Evolutionary conservation across 1,140 invertebrate genomes (phyloP).

Genomic region (Condylostylus longicornis): DNA sequence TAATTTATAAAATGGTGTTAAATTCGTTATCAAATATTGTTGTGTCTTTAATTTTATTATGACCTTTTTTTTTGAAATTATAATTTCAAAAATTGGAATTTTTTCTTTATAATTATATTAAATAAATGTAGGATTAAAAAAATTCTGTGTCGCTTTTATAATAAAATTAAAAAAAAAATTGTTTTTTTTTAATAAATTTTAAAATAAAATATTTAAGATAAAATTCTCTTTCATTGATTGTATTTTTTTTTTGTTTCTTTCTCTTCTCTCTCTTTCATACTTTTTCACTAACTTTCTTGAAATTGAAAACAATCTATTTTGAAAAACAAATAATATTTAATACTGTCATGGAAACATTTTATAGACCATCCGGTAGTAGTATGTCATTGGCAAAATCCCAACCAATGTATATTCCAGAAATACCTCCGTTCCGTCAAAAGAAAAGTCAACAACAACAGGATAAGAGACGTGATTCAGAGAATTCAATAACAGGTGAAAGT

Average conservation of each 20-base stretch:
- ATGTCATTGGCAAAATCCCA: constrained; percentile 20
- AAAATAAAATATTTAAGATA: no score
- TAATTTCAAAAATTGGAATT: constrained; percentile 3
- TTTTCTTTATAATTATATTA: constrained; percentile 3
- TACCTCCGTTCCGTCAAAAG: constrained; percentile 37
- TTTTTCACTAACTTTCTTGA: neutral
- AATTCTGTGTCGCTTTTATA: constrained; percentile 2
- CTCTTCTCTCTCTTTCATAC: neutral
- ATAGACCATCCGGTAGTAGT: constrained; percentile 22
- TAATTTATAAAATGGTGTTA: no score
- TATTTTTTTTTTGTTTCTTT: constrained; percentile 1
- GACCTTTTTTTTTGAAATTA: no score
- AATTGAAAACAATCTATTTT: neutral
- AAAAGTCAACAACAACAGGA: constrained; percentile 13
- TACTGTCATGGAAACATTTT: neutral
- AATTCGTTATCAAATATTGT: no score
- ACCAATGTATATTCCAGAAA: constrained; percentile 35
- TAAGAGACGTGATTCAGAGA: constrained; percentile 12
- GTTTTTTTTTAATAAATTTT: neutral
- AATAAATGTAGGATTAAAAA: neutral
- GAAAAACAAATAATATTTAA: constrained; percentile 1
- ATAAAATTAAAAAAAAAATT: neutral
- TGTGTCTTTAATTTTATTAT: no score
- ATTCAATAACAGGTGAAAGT: constrained; percentile 9
- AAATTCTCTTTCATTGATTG: no score